These are phyloP conservation scores for Rhinatrema bivittatum DNA, from an alignment of 2,797 vertebrate genomes.

Conservation along the genomic window DNA sequence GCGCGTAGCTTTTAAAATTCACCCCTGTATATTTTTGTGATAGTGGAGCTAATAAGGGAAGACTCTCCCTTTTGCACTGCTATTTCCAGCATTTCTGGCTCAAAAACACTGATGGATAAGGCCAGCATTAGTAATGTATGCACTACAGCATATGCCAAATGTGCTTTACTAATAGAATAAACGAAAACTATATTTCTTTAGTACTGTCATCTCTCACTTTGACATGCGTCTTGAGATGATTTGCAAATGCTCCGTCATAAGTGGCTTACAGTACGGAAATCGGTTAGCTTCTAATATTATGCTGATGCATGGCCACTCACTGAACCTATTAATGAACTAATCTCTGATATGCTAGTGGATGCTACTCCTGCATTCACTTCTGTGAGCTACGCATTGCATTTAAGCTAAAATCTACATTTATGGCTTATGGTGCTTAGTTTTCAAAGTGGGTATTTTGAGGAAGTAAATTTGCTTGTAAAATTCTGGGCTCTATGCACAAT, in stretches of 20 bases:
- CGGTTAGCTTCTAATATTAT: constrained; percentile 46
- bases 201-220: constrained; percentile 34
- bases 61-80: too few relatives aligned
- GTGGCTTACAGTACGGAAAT: constrained; percentile 35
- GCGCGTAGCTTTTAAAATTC: too few relatives aligned
- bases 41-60: too few relatives aligned
- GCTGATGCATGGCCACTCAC: constrained; percentile 44
- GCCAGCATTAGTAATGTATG: too few relatives aligned
- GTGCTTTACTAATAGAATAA: constrained; percentile 39
- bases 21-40: too few relatives aligned
- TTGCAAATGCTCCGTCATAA: constrained; percentile 41
- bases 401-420: constrained; percentile 35
- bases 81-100: too few relatives aligned
- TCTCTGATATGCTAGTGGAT: constrained; percentile 32
- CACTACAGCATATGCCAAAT: constrained; percentile 16
- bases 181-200: constrained; percentile 45
- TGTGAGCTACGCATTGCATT: constrained; percentile 17
- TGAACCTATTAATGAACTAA: constrained; percentile 48
- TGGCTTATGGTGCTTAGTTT: constrained; percentile 2
- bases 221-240: constrained; percentile 38
- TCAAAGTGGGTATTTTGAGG: too few relatives aligned
- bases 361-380: constrained; percentile 12
- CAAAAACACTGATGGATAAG: too few relatives aligned
- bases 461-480: too few relatives aligned
- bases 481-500: too few relatives aligned